Conservation (phyloP, 2,797 vertebrate species). For the Florisuga fusca region DNA sequence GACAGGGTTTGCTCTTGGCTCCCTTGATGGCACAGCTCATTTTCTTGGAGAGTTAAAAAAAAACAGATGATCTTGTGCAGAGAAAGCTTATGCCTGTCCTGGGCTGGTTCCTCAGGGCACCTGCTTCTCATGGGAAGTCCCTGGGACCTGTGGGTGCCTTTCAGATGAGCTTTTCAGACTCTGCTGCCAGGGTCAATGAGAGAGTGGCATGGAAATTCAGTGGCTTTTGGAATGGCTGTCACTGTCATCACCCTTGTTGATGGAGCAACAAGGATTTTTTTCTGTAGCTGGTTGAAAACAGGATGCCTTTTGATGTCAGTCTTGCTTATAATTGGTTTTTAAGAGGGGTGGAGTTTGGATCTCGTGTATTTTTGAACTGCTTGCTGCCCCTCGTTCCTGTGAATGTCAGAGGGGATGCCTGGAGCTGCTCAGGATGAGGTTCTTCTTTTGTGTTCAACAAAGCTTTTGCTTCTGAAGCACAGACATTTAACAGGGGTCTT, state of each 20-base stretch:
- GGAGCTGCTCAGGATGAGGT: background rate
- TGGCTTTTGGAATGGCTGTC: background rate
- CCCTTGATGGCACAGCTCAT: background rate
- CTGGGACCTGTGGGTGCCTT: background rate
- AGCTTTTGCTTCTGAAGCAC: background rate
- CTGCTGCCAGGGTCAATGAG: background rate
- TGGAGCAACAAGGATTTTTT: background rate
- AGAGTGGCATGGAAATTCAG: background rate
- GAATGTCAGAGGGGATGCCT: background rate
- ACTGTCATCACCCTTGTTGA: background rate
- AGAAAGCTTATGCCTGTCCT: background rate
- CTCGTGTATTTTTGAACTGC: background rate
- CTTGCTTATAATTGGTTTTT: background rate
- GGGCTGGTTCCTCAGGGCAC: background rate
- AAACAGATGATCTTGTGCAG: background rate
- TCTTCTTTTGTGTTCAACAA: background rate
- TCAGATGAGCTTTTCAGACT: background rate
- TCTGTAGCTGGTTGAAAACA: background rate
- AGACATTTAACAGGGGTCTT: background rate
- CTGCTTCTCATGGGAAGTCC: background rate
- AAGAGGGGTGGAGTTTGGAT: background rate
- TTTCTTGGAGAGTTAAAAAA: background rate
- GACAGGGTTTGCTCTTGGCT: slow-evolving; percentile 6
- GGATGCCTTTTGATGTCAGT: background rate
- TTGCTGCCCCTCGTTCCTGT: background rate